Evolutionary conservation across 53 echinoderm and acorn worm genomes (phyloP), one percentile per base, ranked within the genome.

Genomic region (Holothuria scabra): DNA sequence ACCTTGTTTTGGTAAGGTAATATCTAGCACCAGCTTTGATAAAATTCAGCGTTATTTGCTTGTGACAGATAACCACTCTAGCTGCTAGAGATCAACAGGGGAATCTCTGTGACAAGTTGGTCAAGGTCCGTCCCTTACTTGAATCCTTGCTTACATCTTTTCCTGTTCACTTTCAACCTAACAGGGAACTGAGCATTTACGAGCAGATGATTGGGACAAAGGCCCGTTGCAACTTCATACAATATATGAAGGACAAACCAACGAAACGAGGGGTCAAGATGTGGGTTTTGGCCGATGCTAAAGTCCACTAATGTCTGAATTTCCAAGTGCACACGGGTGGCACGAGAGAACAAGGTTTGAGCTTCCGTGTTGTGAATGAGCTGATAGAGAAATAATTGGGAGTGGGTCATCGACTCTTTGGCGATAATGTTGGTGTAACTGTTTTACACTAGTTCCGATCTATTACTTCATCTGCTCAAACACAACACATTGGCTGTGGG

Each of bases 71-170:
- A 44, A 44, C 44, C n/a, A n/a, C n/a, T n/a, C n/a, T n/a, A n/a
- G n/a, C n/a, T n/a, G n/a, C n/a, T n/a, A n/a, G n/a, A n/a, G n/a
- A n/a, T n/a, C n/a, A n/a, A n/a, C n/a, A n/a, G n/a, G 79, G 79
- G 29, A 79, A 29, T 24, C 58, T 35, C 59, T 56, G 57, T 59
- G 79, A 79, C 49, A 79, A 79, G 79, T 79, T 79, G 32, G 56
- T 32, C 79, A 79, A 79, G 32, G 24, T 79, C 12, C 79, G 79
- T 58, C 79, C 79, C 79, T 79, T 79, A 57, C 79, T 79, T 31
- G 79, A 79, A 57, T 58, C 57, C 57, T 30, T 79, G n/a, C 14
- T 29, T 22, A 35, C 57, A 79, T 79, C 79, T 59, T 79, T 58
- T 22, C 58, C 56, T 28, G 14, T 28, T 26, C 79, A 79, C 79